Percentiles rank a stretch among this genome's conserved stretches.
Conservation (phyloP, 2,797 vertebrate species). For the Anableps anableps region DNA sequence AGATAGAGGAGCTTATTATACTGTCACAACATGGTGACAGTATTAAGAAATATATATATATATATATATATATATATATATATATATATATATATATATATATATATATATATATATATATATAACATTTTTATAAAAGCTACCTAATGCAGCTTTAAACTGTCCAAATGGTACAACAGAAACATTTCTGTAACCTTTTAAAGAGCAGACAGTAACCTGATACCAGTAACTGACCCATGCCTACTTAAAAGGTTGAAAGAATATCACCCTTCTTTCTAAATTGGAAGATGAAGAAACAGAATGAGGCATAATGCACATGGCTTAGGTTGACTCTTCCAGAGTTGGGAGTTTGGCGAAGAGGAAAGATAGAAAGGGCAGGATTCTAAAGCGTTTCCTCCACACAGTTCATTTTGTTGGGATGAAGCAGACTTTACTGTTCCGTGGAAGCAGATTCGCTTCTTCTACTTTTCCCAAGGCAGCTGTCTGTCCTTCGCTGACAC, state of each 20-base stretch:
- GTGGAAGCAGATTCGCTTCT: conserved; percentile 46
- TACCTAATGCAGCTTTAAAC: neutral
- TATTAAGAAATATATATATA: too few relatives aligned
- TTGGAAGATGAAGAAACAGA: conserved; percentile 15
- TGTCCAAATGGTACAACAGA: too few relatives aligned
- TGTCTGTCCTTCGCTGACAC: conserved; percentile 42
- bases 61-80: too few relatives aligned
- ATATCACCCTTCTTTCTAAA: conserved; percentile 38
- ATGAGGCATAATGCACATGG: conserved; percentile 30
- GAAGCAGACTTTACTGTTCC: conserved; percentile 51
- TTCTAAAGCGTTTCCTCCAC: conserved; percentile 48
- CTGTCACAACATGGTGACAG: neutral
- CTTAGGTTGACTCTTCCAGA: conserved; percentile 41
- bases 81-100: too few relatives aligned
- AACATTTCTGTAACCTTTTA: neutral
- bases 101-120: too few relatives aligned
- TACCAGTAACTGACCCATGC: conserved; percentile 33
- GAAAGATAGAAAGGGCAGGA: conserved; percentile 45
- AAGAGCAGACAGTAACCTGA: neutral
- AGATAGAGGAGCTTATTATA: neutral
- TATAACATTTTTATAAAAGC: neutral
- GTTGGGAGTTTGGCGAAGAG: conserved; percentile 23
- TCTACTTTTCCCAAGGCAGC: conserved; percentile 29
- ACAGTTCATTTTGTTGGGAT: conserved; percentile 55
- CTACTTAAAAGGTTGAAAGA: conserved; percentile 68